Base-by-base conservation (phyloP, 2,113 vertebrate genomes). In the Leuciscus idus region DNA sequence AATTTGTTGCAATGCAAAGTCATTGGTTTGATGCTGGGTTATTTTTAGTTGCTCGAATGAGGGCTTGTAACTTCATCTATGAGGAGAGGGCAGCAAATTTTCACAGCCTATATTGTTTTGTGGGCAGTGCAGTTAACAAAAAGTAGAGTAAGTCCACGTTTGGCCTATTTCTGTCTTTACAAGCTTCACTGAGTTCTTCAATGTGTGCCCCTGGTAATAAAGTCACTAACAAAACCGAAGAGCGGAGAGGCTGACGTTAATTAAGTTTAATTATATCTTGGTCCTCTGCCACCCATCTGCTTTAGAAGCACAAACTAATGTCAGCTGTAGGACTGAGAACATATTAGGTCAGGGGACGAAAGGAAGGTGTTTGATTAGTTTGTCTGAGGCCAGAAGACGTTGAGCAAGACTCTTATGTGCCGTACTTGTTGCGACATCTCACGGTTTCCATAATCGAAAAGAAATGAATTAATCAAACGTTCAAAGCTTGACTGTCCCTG, bases 191-290 rank as follows among this genome's bases (percentile, higher is more conserved):
- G 36, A 61, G 77, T 80, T 62, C 59, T 64, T 62, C 36, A 23
- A 48, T 68, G n/a, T 82, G 39, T 82, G 61, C 39, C 26, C 62
- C 7, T 21, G 62, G 46, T n/a, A 30, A 82, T 82, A 55, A 83
- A 57, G 21, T 73, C 66, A 73, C 28, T 55, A 70, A 78, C 73
- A 66, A 78, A 79, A 50, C 26, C 48, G 4, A 62, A 30, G 84
- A 66, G 46, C 5, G n/a, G 30, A 33, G 46, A 77, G 55, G 78
- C 33, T 80, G 43, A 80, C 55, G 77, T 82, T 85, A 85, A 86
- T 82, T 89, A 73, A 78, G 61, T 84, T 75, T 78, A 77, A 89
- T 88, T 83, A 83, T 83, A 59, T 80, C 50, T 80, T 80, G 57
- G 73, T 70, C 64, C 70, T 86, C 52, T 61, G 57, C 26, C 83